Evolutionary conservation across 2,888 invertebrate species (phyloP).

Genomic region (Eucera pruinosa): DNA sequence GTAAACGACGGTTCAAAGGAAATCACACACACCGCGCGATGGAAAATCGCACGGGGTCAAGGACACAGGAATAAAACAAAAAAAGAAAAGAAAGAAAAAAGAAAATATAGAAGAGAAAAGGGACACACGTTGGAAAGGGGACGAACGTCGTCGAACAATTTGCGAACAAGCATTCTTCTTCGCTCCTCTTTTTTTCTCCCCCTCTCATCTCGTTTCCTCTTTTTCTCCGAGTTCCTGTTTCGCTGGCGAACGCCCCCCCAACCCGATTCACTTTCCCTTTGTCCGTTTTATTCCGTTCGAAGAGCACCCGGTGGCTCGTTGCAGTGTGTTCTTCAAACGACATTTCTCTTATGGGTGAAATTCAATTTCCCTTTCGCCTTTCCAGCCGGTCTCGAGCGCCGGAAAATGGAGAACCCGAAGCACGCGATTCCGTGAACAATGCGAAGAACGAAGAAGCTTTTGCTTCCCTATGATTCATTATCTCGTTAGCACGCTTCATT

Average conservation of each 20-base stretch:
- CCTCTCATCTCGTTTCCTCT: neutral
- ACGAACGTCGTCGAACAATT: slow-evolving; percentile 31
- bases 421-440: slow-evolving; percentile 35
- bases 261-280: slow-evolving; percentile 21
- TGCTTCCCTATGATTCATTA: slow-evolving; percentile 10
- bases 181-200: neutral
- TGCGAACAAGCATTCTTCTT: slow-evolving; percentile 12
- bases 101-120: neutral
- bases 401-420: slow-evolving; percentile 31
- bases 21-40: neutral
- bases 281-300: slow-evolving; percentile 25
- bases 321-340: slow-evolving; percentile 55
- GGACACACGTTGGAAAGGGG: no score
- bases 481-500: slow-evolving; percentile 6
- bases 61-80: neutral
- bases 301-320: slow-evolving; percentile 22
- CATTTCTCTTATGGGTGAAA: slow-evolving; percentile 54
- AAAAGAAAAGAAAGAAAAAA: neutral
- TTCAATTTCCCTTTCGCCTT: slow-evolving; percentile 64
- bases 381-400: slow-evolving; percentile 14
- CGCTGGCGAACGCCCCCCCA: neutral
- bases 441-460: slow-evolving; percentile 29
- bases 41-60: slow-evolving; percentile 20
- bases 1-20: slow-evolving; percentile 3
- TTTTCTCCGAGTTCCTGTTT: slow-evolving; percentile 13